A percentile compares a stretch with the other conserved stretches of the same genome.
phyloP scores from a whole-genome alignment of 2,113 vertebrate species.

The Lepus europaeus region DNA sequence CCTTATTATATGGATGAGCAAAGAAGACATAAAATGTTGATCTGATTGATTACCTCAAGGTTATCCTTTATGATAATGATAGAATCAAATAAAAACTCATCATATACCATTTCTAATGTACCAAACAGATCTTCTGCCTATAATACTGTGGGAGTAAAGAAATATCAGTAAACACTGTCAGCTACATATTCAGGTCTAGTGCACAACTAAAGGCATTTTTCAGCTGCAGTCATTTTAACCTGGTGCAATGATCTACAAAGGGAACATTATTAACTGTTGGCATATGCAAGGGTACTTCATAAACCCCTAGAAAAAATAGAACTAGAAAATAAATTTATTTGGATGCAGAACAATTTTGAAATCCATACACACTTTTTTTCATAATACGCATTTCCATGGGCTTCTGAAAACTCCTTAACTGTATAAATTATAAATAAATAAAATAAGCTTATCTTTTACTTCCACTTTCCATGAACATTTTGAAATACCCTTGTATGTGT shows the following conservation, averaged over 20 bases:
- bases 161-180: background rate
- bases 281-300: background rate
- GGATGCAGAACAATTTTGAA: too few species aligned
- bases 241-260: background rate
- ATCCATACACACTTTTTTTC: too few species aligned
- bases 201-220: background rate
- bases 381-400: too few species aligned
- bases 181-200: background rate
- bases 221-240: conserved; percentile 15
- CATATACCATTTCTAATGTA: background rate
- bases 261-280: background rate
- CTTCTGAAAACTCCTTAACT: too few species aligned
- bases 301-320: too few species aligned
- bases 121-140: background rate
- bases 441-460: too few species aligned
- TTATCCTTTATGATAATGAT: conserved; percentile 42
- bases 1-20: conserved; percentile 65
- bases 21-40: conserved; percentile 67
- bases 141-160: background rate
- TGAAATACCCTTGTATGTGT: background rate
- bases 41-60: conserved; percentile 68
- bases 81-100: conserved; percentile 55
- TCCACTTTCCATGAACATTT: too few species aligned
- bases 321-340: too few species aligned
- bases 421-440: too few species aligned